Percentiles rank a stretch among this genome's conserved stretches.
phyloP scores from a whole-genome alignment of 1,140 invertebrate genomes.

The Bombus sibiricus region DNA sequence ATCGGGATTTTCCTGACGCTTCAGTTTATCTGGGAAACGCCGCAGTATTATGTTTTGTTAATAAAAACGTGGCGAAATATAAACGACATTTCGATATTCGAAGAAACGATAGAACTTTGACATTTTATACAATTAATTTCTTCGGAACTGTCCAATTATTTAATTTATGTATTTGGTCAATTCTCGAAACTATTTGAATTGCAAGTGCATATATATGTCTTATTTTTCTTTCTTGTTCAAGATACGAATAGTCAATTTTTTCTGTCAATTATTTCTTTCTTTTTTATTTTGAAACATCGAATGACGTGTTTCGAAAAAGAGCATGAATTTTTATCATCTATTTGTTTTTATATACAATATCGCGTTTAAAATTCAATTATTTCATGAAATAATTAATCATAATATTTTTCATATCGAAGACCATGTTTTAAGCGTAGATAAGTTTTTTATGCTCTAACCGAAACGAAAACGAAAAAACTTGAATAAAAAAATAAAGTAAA shows the following conservation, averaged over 20 bases:
- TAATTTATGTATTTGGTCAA: neutral
- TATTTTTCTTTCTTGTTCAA: neutral
- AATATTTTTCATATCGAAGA: neutral
- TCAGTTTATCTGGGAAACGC: too few species aligned
- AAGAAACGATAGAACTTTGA: too few species aligned
- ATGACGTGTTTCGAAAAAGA: neutral
- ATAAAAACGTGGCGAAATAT: neutral
- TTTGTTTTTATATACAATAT: neutral
- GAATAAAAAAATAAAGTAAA: neutral
- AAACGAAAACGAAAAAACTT: neutral
- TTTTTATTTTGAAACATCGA: neutral
- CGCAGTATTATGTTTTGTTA: neutral
- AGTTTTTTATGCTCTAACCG: neutral
- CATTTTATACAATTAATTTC: neutral
- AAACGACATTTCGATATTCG: neutral
- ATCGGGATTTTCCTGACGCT: too few species aligned
- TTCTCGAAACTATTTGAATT: neutral
- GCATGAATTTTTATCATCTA: neutral
- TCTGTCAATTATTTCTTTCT: neutral
- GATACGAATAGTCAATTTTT: neutral
- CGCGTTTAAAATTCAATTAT: neutral
- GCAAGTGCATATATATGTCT: neutral
- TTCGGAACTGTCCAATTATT: neutral
- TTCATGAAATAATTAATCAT: neutral
- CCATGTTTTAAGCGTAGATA: constrained; percentile 3